Evolutionary conservation across 35 echinoderm and acorn worm species (phyloP).

Genomic region (Hemicentrotus pulcherrimus): DNA sequence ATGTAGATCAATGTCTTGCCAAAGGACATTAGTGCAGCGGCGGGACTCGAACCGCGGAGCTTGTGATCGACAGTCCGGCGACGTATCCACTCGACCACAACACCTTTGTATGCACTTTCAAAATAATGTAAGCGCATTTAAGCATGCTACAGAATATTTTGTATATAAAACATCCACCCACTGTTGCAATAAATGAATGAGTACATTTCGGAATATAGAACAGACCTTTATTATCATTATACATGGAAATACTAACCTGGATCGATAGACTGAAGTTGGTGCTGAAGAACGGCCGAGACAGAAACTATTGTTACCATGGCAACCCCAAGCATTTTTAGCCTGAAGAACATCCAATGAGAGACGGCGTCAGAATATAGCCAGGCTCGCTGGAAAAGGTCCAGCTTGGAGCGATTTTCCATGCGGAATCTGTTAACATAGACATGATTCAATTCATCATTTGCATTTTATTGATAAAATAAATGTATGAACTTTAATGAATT

Average conservation of each 20-base stretch:
- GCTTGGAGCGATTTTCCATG: constrained; percentile 69
- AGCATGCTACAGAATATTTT: background rate
- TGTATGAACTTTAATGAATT: background rate
- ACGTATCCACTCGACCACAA: no score
- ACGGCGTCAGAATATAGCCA: constrained; percentile 70
- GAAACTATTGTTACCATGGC: constrained; percentile 71
- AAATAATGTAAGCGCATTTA: background rate
- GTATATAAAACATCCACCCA: background rate
- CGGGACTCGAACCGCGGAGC: no score
- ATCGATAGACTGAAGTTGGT: constrained; percentile 62
- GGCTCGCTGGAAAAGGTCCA: constrained; percentile 77
- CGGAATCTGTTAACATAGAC: constrained; percentile 67
- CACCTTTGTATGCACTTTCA: background rate
- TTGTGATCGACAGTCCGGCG: no score
- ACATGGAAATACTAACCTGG: constrained; percentile 58
- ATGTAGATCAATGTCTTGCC: no score
- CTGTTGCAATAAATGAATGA: background rate
- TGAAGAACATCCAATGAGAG: constrained; percentile 63
- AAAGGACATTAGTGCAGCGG: no score
- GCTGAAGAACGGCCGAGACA: constrained; percentile 63
- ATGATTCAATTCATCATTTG: background rate
- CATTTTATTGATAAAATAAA: background rate
- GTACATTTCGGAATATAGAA: background rate
- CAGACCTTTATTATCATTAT: background rate
- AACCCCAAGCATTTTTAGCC: constrained; percentile 74